Percentiles rank a stretch among this genome's conserved stretches.
phyloP scores from a whole-genome alignment of 53 echinoderm and acorn worm genomes.

The Apostichopus leukothele region DNA sequence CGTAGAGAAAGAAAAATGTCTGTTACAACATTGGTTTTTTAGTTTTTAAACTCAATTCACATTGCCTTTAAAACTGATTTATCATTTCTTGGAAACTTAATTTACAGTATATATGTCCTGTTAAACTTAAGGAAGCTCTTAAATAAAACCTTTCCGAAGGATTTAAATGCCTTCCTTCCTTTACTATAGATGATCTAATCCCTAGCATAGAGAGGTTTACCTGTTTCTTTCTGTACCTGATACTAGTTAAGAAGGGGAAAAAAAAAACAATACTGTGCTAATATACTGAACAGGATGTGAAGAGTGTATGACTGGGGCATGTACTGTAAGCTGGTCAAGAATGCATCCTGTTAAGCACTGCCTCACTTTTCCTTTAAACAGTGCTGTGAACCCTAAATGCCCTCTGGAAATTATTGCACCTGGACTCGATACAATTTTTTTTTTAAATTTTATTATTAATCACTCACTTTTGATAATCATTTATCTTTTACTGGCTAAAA shows the following conservation, averaged over 20 bases:
- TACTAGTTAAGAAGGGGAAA: background rate
- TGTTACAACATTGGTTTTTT: no score
- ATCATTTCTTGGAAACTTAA: no score
- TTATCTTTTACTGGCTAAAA: no score
- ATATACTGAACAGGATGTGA: background rate
- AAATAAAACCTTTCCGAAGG: background rate
- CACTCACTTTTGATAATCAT: no score
- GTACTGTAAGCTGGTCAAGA: background rate
- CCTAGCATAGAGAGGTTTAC: background rate
- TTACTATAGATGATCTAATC: background rate
- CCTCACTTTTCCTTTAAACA: no score
- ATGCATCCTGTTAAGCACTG: background rate
- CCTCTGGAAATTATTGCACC: no score
- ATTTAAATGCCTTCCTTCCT: background rate
- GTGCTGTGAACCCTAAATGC: no score
- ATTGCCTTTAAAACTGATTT: no score
- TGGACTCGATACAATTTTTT: no score
- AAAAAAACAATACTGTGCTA: background rate
- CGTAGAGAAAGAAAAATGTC: no score
- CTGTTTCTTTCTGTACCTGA: background rate
- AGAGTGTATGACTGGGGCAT: background rate
- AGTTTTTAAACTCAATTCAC: no score
- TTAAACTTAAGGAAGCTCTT: background rate
- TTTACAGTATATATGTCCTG: background rate
- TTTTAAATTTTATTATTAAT: no score